These are phyloP conservation scores for Sarcophaga peregrina DNA, from an alignment of 1,140 invertebrate genomes.

Conservation along the genomic window DNA sequence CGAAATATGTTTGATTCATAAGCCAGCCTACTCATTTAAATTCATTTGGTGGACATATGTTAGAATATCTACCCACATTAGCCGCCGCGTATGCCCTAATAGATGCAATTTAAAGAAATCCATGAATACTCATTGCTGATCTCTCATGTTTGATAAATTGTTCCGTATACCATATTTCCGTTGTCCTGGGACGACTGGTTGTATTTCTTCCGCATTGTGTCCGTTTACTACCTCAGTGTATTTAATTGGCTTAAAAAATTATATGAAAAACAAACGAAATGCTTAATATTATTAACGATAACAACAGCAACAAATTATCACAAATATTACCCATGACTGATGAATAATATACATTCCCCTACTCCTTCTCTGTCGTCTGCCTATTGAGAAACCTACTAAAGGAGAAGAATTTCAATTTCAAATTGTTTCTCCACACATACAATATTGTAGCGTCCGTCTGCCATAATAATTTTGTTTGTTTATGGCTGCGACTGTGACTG, in stretches of 20 bases:
- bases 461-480: slow-evolving; percentile 8
- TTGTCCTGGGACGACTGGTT: too few species aligned
- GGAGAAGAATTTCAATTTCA: not conserved
- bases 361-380: slow-evolving; percentile 7
- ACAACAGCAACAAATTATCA: slow-evolving; percentile 17
- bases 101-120: too few species aligned
- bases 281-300: slow-evolving; percentile 14
- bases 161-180: too few species aligned
- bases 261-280: not conserved
- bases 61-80: too few species aligned
- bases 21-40: too few species aligned
- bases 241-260: slow-evolving; percentile 27
- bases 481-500: not conserved
- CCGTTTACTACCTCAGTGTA: not conserved
- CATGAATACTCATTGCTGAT: too few species aligned
- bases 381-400: not conserved
- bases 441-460: not conserved
- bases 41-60: too few species aligned
- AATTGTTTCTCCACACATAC: not conserved
- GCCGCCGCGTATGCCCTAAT: too few species aligned
- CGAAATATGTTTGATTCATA: too few species aligned
- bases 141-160: too few species aligned
- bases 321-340: slow-evolving; percentile 29
- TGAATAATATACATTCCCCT: slow-evolving; percentile 15
- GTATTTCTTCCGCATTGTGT: too few species aligned